These are phyloP conservation scores for Electrophaes corylata DNA, from an alignment of 2,888 invertebrate species.

Conservation along the genomic window DNA sequence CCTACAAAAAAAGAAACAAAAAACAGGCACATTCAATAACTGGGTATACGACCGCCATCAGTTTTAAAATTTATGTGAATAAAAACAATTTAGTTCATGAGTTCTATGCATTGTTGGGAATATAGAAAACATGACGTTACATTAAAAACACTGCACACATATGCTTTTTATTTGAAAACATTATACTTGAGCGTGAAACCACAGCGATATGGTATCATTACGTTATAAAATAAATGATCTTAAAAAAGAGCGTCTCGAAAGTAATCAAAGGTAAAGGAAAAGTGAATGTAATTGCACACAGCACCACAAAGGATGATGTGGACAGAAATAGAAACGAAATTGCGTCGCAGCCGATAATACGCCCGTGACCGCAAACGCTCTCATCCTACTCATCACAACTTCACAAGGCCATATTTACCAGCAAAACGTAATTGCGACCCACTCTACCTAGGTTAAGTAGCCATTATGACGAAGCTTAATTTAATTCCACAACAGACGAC, in stretches of 20 bases:
- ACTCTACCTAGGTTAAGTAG: slow-evolving; percentile 26
- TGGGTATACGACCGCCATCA: slow-evolving; percentile 37
- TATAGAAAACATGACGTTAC: slow-evolving; percentile 8
- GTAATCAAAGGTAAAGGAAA: slow-evolving; percentile 58
- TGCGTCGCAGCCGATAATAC: slow-evolving; percentile 69
- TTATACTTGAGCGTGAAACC: slow-evolving; percentile 32
- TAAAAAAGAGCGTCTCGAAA: slow-evolving; percentile 50
- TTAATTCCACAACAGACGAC: slow-evolving; percentile 28
- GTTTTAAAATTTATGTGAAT: slow-evolving; percentile 32
- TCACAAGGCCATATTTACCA: slow-evolving; percentile 40
- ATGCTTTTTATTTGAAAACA: slow-evolving; percentile 22
- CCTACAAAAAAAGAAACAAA: slow-evolving; percentile 40
- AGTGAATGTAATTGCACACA: slow-evolving; percentile 65
- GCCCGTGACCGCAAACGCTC: slow-evolving; percentile 57
- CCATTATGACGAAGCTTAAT: slow-evolving; percentile 33
- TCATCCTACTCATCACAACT: slow-evolving; percentile 42
- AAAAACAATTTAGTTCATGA: slow-evolving; percentile 23
- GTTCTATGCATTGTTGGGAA: neutral
- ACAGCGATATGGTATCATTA: slow-evolving; percentile 53
- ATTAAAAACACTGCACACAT: slow-evolving; percentile 2
- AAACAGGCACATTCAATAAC: slow-evolving; percentile 32
- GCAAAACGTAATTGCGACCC: slow-evolving; percentile 32
- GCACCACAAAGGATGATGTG: slow-evolving; percentile 63
- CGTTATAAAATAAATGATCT: slow-evolving; percentile 55
- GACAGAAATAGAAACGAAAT: slow-evolving; percentile 70